Base-by-base conservation (phyloP, 37 sponge, comb jelly and placozoan genomes). In the Beroe ovata region DNA sequence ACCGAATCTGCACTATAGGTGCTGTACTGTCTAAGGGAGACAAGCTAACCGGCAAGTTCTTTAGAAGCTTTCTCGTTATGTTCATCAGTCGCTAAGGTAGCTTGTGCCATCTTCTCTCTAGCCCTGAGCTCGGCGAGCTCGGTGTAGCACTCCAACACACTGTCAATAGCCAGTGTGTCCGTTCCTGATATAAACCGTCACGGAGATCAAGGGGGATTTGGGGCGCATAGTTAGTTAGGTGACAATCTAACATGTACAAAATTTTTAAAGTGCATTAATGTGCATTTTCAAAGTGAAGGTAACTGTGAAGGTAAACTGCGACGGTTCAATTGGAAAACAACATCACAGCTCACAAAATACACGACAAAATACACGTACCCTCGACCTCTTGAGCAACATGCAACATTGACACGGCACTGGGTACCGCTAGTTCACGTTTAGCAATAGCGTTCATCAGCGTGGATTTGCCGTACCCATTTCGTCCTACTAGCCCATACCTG, bases 321-420 rank as follows among this genome's bases (percentile, higher is more conserved):
- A n/a, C n/a, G n/a, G n/a, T n/a, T n/a, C n/a, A n/a, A n/a, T n/a
- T n/a, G n/a, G n/a, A n/a, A n/a, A n/a, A n/a, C n/a, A n/a, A n/a
- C n/a, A n/a, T n/a, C n/a, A n/a, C n/a, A n/a, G n/a, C n/a, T n/a
- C n/a, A n/a, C n/a, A n/a, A n/a, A n/a, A n/a, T n/a, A n/a, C n/a
- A n/a, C n/a, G n/a, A 18, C 18, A 23, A 25, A 25, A 62, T 26
- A 19, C 28, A 77, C 84, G 84, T 90, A 25, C 93, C 94, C 69
- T 91, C 93, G 25, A 92, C 91, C 88, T 95, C 95, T 91, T 95
- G 95, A 66, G 93, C 95, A 18, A 95, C 95, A 90, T 95, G 95
- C 21, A 95, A 71, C 26, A 95, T 60, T 23, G 89, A 91, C 35
- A 93, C 37, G 42, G 92, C 90, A 36, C 90, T 32, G 1, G 95